phyloP scores from a whole-genome alignment of 2,797 vertebrate species.

The Fistularia tabacaria region DNA sequence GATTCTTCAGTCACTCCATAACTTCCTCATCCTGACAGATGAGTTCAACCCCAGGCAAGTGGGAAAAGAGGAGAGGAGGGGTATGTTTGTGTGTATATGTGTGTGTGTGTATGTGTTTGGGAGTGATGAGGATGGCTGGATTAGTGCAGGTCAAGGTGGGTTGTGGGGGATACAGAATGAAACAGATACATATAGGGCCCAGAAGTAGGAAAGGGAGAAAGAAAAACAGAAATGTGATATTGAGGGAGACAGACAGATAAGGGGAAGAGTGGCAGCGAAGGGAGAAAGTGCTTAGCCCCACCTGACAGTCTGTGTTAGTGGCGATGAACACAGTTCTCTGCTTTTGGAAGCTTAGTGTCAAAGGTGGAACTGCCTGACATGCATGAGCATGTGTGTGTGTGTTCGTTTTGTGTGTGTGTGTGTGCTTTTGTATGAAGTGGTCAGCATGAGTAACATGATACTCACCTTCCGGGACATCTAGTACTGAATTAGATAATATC shows the following conservation, averaged over 20 bases:
- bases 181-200: constrained; percentile 36
- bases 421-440: constrained; percentile 35
- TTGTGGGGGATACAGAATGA: constrained; percentile 9
- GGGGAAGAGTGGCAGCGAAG: constrained; percentile 50
- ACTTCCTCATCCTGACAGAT: constrained; percentile 75
- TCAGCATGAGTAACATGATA: constrained; percentile 28
- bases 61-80: constrained; percentile 42
- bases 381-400: constrained; percentile 21
- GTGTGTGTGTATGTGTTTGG: background rate
- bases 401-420: constrained; percentile 24
- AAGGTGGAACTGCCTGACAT: constrained; percentile 64
- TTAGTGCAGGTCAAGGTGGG: too few species aligned
- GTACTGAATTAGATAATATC: too few species aligned
- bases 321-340: constrained; percentile 65
- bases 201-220: constrained; percentile 52
- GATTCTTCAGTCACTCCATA: constrained; percentile 70
- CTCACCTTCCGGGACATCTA: too few species aligned
- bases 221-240: constrained; percentile 39
- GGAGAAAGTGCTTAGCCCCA: constrained; percentile 74
- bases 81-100: constrained; percentile 12
- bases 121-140: too few species aligned
- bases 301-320: constrained; percentile 76
- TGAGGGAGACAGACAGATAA: constrained; percentile 49
- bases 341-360: constrained; percentile 75
- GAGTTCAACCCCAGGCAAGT: constrained; percentile 66